Conservation (phyloP, 2,888 invertebrate species). For the Leistus spinibarbis region DNA sequence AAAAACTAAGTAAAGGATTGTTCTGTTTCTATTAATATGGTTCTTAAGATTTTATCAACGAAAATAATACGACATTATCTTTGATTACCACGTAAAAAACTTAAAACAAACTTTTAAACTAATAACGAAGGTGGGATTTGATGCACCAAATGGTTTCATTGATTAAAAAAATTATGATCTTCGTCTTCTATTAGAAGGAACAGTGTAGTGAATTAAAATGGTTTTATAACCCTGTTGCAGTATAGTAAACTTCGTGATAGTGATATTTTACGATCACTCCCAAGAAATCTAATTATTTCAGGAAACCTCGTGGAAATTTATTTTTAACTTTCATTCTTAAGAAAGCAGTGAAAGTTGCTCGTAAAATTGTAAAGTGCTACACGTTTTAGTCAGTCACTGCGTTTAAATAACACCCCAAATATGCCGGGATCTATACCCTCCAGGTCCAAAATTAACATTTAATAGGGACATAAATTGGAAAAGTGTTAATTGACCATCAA, state of each 20-base stretch:
- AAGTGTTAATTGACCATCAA: neutral
- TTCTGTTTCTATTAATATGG: too few relatives aligned
- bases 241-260: neutral
- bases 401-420: too few relatives aligned
- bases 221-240: neutral
- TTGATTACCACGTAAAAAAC: too few relatives aligned
- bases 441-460: neutral
- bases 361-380: neutral
- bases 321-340: neutral
- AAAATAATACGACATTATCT: too few relatives aligned
- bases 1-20: too few relatives aligned
- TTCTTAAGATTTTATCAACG: too few relatives aligned
- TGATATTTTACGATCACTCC: neutral
- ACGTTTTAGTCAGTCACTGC: neutral
- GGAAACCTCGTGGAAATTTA: neutral
- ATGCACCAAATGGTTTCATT: too few relatives aligned
- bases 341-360: neutral
- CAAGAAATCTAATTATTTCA: neutral
- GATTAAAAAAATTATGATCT: neutral
- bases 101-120: too few relatives aligned
- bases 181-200: neutral
- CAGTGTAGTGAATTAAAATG: neutral
- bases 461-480: neutral
- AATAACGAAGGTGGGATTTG: too few relatives aligned
- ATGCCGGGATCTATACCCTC: neutral